A percentile compares a stretch with the other conserved stretches of the same genome.
These are phyloP conservation scores for Dorcus hopei DNA, from an alignment of 2,888 invertebrate species.

Conservation along the genomic window DNA sequence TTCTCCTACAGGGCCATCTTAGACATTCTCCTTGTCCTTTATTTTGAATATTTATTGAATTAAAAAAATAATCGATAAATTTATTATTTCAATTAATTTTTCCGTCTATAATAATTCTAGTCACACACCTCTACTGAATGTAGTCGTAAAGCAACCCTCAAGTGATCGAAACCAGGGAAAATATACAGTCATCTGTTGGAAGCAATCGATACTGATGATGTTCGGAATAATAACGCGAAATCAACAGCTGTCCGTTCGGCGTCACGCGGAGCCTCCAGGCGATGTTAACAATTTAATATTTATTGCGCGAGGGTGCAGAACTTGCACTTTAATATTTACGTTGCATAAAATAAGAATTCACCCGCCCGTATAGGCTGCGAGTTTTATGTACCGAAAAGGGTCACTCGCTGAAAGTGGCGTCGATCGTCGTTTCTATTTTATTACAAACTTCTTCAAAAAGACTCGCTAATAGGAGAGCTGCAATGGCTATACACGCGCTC, in stretches of 20 bases:
- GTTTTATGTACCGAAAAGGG: not conserved
- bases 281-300: conserved; percentile 2
- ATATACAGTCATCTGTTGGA: no score
- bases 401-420: not conserved
- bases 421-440: not conserved
- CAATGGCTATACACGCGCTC: no score
- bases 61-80: no score
- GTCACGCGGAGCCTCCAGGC: not conserved
- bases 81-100: no score
- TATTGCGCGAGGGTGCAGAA: conserved; percentile 1
- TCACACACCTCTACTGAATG: no score
- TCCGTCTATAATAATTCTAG: no score
- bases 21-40: no score
- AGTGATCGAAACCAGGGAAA: no score
- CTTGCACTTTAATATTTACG: conserved; percentile 3
- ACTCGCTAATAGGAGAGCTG: no score
- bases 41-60: no score
- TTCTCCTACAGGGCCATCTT: no score
- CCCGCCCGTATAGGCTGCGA: not conserved
- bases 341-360: not conserved
- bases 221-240: not conserved
- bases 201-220: not conserved
- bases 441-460: not conserved
- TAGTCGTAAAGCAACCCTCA: no score
- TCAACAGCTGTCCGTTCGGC: not conserved